Conservation (phyloP, 2,797 vertebrate species). For the Antennarius maculatus region DNA sequence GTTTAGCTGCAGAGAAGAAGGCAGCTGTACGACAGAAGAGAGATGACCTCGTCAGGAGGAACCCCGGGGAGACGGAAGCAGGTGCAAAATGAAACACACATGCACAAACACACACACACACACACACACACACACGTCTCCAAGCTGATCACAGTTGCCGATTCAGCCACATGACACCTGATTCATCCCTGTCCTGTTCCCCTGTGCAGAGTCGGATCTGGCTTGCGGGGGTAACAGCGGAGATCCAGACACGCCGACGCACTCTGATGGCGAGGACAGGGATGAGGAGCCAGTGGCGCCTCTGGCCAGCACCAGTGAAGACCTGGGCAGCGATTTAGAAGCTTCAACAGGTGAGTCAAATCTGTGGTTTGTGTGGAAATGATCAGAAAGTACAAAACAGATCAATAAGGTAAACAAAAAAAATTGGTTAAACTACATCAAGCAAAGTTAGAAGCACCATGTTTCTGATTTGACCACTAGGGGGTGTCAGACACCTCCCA, state of each 20-base stretch:
- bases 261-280: conserved; percentile 76
- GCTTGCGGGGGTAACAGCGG: conserved; percentile 73
- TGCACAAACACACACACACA: conserved; percentile 1
- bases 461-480: conserved; percentile 58
- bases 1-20: conserved; percentile 90
- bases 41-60: conserved; percentile 88
- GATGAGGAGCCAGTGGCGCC: conserved; percentile 74
- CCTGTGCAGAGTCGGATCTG: conserved; percentile 69
- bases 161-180: conserved; percentile 30
- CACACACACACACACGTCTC: conserved; percentile 10
- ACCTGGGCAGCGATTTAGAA: conserved; percentile 77
- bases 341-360: conserved; percentile 72
- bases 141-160: conserved; percentile 32
- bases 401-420: neutral
- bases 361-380: neutral
- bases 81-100: conserved; percentile 68
- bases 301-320: conserved; percentile 75
- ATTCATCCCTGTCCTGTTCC: conserved; percentile 16
- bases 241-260: conserved; percentile 69
- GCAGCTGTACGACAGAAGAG: conserved; percentile 84
- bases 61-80: conserved; percentile 84
- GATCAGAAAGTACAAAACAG: neutral
- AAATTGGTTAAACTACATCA: too few relatives aligned
- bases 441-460: neutral
- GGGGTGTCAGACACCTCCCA: conserved; percentile 62